These are phyloP conservation scores for Cherax destructor DNA, from an alignment of 1,140 invertebrate genomes.

Conservation along the genomic window DNA sequence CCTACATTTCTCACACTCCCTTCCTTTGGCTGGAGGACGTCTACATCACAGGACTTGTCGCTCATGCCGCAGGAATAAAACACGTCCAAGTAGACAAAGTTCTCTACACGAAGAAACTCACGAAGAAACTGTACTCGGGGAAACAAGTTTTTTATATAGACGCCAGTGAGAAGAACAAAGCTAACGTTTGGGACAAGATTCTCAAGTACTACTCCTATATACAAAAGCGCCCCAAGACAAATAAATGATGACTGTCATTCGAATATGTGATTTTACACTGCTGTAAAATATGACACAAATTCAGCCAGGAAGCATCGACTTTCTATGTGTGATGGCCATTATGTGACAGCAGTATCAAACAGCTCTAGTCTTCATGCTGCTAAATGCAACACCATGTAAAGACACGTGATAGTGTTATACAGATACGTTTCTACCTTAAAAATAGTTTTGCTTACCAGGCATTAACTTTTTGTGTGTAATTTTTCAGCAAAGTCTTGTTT, in stretches of 20 bases:
- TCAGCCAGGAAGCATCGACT: no score
- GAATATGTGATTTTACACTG: no score
- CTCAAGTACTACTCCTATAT: conserved; percentile 2
- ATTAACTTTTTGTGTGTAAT: no score
- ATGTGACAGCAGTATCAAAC: no score
- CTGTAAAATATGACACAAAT: no score
- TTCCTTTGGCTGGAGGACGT: conserved; percentile 77
- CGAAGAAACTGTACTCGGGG: neutral
- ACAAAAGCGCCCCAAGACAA: neutral
- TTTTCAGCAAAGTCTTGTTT: no score
- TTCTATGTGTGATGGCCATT: no score
- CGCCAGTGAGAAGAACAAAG: conserved; percentile 11
- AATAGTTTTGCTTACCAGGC: no score
- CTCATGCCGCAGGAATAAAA: conserved; percentile 69
- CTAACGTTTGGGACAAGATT: conserved; percentile 2
- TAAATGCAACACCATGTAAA: no score
- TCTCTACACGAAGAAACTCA: conserved; percentile 26
- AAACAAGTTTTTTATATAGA: conserved; percentile 2
- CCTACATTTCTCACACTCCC: conserved; percentile 70
- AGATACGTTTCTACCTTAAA: no score
- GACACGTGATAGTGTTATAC: no score
- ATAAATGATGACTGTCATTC: neutral
- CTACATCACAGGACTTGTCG: conserved; percentile 76
- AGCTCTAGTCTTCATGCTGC: no score
- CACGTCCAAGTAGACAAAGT: conserved; percentile 7